A percentile compares a stretch with the other conserved stretches of the same genome.
phyloP scores from a whole-genome alignment of 2,888 invertebrate genomes.

The Macropis europaea region DNA sequence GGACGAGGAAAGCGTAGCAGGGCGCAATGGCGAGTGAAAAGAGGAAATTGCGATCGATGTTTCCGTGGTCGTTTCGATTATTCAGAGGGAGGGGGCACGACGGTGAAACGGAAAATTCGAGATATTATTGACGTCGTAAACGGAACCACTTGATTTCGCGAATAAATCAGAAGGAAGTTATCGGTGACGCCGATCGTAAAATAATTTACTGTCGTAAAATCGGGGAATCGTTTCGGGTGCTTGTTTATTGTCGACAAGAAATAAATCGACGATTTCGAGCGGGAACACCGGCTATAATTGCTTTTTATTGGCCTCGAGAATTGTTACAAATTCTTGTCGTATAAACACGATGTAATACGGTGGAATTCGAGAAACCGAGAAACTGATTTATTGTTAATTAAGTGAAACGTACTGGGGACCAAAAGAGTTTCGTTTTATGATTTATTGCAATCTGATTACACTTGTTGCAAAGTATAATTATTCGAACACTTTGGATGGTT shows the following conservation, averaged over 20 bases:
- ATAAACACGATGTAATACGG: too few relatives aligned
- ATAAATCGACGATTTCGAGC: background rate
- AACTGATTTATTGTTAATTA: too few relatives aligned
- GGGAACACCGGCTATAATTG: background rate
- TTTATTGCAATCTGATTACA: too few relatives aligned
- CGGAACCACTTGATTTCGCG: slow-evolving; percentile 6
- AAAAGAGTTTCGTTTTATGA: too few relatives aligned
- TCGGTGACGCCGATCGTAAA: slow-evolving; percentile 13
- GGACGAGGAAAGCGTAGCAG: background rate
- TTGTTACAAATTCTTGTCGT: too few relatives aligned
- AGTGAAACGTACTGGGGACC: too few relatives aligned
- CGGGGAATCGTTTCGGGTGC: background rate
- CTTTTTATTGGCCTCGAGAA: background rate
- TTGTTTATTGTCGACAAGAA: slow-evolving; percentile 1
- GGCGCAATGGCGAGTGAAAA: too few relatives aligned
- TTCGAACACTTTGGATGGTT: too few relatives aligned
- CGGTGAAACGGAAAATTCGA: slow-evolving; percentile 11
- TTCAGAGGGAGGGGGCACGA: slow-evolving; percentile 1
- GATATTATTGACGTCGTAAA: slow-evolving; percentile 19
- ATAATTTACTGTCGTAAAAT: slow-evolving; percentile 15
- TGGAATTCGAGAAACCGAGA: too few relatives aligned
- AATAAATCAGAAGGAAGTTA: slow-evolving; percentile 18
- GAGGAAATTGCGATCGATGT: too few relatives aligned
- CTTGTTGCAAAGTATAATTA: too few relatives aligned
- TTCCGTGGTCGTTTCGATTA: slow-evolving; percentile 7